Evolutionary conservation across 2,113 vertebrate species (phyloP).

Genomic region (crab-eating macaque (Macaca fascicularis)): DNA sequence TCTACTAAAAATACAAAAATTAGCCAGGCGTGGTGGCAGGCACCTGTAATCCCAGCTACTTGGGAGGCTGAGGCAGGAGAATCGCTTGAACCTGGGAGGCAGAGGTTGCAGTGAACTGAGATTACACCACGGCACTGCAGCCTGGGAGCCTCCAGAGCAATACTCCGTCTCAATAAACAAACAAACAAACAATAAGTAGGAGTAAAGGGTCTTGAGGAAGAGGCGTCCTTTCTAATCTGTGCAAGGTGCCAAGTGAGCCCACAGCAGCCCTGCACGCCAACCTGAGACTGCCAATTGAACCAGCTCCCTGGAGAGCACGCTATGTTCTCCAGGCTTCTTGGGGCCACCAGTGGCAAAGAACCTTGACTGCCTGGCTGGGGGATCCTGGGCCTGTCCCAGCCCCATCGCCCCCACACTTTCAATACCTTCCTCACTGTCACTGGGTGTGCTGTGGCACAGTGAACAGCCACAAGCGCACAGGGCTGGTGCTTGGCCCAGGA

Average conservation of each 20-base stretch:
- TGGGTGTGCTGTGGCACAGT: background rate
- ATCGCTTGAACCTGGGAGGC: too few relatives aligned
- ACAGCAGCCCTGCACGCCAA: background rate
- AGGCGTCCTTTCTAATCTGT: background rate
- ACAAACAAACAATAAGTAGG: background rate
- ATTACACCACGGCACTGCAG: too few relatives aligned
- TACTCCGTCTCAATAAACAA: too few relatives aligned
- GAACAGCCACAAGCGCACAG: background rate
- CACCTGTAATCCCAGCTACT: too few relatives aligned
- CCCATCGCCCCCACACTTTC: background rate
- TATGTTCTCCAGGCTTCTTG: background rate
- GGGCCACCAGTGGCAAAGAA: background rate
- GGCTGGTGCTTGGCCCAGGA: too few relatives aligned
- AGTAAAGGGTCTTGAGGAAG: background rate
- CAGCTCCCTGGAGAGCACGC: background rate
- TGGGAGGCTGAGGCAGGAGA: too few relatives aligned
- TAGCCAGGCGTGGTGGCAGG: too few relatives aligned
- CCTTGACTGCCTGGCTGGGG: too few relatives aligned
- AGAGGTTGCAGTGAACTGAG: too few relatives aligned
- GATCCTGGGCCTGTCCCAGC: background rate
- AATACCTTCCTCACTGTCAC: background rate
- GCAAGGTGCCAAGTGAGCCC: background rate
- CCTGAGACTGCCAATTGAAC: background rate
- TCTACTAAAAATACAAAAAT: too few relatives aligned
- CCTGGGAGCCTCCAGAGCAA: too few relatives aligned